A percentile compares a stretch with the other conserved stretches of the same genome.
Evolutionary conservation across 2,113 vertebrate species (phyloP).

Genomic region (Macquaria australasica): DNA sequence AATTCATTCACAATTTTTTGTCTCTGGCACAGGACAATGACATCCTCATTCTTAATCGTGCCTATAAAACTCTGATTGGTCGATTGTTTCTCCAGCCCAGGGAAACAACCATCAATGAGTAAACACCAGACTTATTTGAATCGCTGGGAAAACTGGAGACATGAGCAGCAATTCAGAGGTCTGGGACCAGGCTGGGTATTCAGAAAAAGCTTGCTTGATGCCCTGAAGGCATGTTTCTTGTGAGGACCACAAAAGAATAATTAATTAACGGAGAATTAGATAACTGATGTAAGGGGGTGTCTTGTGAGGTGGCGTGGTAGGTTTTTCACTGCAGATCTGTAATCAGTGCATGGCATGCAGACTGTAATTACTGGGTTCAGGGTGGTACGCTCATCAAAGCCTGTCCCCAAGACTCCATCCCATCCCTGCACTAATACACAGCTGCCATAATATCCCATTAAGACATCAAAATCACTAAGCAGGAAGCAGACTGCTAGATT

Average conservation of each 20-base stretch:
- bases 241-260: not conserved
- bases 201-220: not conserved
- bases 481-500: slow-evolving; percentile 10
- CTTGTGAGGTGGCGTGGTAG: slow-evolving; percentile 1
- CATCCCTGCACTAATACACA: slow-evolving; percentile 28
- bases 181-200: not conserved
- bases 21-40: too few relatives aligned
- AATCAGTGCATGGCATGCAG: not conserved
- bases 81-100: too few relatives aligned
- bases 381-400: slow-evolving; percentile 36
- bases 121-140: too few relatives aligned
- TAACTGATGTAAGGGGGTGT: not conserved
- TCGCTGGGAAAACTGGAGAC: too few relatives aligned
- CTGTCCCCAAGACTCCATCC: slow-evolving; percentile 28
- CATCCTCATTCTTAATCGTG: too few relatives aligned
- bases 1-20: too few relatives aligned
- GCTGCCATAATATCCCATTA: slow-evolving; percentile 59
- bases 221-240: too few relatives aligned
- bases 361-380: slow-evolving; percentile 62
- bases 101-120: too few relatives aligned
- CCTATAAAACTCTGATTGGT: too few relatives aligned
- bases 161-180: too few relatives aligned
- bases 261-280: not conserved
- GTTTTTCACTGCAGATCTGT: not conserved
- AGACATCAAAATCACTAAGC: slow-evolving; percentile 23